Base-by-base conservation (phyloP, 2,113 vertebrate species). In the Oryzias celebensis region DNA sequence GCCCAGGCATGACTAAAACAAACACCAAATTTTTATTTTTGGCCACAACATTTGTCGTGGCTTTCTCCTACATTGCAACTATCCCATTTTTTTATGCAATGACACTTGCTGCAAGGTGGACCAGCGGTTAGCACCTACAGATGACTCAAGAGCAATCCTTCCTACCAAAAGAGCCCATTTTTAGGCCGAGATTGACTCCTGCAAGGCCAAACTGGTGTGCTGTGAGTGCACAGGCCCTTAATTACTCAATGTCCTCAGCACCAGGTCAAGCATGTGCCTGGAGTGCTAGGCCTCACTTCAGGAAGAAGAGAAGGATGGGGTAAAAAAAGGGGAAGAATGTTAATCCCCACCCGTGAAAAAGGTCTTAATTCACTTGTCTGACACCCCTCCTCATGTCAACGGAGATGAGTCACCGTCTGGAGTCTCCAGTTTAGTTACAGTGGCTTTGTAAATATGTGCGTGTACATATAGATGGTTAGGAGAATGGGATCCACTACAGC, bases 241-340 rank as follows among this genome's bases (percentile, higher is more conserved):
- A 91, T 89, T 91, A 85, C 77, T 85, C 52, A 62, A 66, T 83
- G 89, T 91, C 88, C 88, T 90, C 83, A 87, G 83, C 60, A 62
- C 68, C 75, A 88, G 88, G 87, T 90, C 90, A 91, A 88, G 85
- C 88, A 91, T 90, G 87, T 66, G 84, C 78, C 83, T 77, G 73
- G 65, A 79, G 74, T 85, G 79, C 74, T 75, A 81, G 84, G 81
- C 86, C 83, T 88, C 80, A 78, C 75, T 84, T 88, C 70, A 60
- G 68, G 71, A 78, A 63, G 75, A 67, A 28, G 63, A 69, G 75
- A 71, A 74, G 53, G 80, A 69, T 52, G 26, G 71, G 69, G 77
- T 71, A 75, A 47, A 67, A 74, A 80, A 73, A 58, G 77, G 52
- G 41, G 68, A 89, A 83, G 88, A 91, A 91, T 91, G 89, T 91